Percentiles rank a stretch among this genome's conserved stretches.
Conservation (phyloP, 2,797 vertebrate genomes). For the Falco berigora region DNA sequence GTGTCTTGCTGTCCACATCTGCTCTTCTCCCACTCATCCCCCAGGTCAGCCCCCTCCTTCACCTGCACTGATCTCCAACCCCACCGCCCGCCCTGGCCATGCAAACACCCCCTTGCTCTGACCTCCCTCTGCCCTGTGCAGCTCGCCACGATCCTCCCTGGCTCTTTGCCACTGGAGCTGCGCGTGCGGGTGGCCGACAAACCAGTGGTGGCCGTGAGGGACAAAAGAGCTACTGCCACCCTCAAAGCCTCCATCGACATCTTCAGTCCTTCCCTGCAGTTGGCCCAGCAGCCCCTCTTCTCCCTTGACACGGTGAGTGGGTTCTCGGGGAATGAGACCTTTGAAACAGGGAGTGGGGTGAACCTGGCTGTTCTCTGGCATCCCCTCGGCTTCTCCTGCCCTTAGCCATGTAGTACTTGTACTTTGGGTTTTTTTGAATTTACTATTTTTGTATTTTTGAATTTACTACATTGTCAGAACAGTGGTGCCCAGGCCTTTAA, state of each 20-base stretch:
- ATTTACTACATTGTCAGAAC: neutral
- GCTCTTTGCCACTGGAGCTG: constrained; percentile 30
- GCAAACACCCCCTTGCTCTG: neutral
- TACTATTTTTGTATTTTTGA: no score
- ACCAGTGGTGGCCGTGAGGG: constrained; percentile 6
- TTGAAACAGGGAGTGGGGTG: neutral
- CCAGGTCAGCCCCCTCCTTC: constrained; percentile 22
- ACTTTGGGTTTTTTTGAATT: neutral
- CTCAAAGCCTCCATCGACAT: neutral
- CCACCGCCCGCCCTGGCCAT: fast-evolving
- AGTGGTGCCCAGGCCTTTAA: neutral
- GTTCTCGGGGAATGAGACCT: fast-evolving
- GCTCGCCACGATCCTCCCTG: neutral
- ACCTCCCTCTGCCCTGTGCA: neutral
- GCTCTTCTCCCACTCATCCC: constrained; percentile 30
- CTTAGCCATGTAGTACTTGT: neutral
- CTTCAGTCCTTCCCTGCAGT: neutral
- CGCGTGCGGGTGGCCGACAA: neutral
- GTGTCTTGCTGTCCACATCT: neutral
- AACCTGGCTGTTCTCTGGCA: neutral
- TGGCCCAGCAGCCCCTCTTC: constrained; percentile 26
- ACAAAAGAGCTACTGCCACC: neutral
- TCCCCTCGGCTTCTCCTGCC: neutral
- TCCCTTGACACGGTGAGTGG: constrained; percentile 49
- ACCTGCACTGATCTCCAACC: fast-evolving